Evolutionary conservation across 2,888 invertebrate species (phyloP).

Genomic region (Orchestes rusci): DNA sequence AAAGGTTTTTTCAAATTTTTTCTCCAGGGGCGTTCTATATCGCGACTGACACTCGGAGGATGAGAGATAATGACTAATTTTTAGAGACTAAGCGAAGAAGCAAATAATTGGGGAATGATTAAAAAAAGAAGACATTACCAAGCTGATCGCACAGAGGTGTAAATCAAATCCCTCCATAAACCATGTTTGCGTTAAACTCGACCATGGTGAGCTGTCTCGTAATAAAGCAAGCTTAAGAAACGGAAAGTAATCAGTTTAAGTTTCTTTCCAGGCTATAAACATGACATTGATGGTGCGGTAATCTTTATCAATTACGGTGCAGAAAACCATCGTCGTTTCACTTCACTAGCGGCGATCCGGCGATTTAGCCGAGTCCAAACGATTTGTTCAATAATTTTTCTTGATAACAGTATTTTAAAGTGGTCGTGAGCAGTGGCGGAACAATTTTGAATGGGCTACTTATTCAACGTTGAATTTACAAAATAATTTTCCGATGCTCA

Average conservation of each 20-base stretch:
- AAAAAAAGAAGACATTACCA: no score
- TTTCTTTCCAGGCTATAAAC: slow-evolving; percentile 19
- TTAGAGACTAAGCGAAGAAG: no score
- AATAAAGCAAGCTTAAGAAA: slow-evolving; percentile 19
- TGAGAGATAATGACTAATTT: no score
- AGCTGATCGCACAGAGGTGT: neutral
- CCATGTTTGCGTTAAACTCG: slow-evolving; percentile 10
- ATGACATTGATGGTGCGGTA: slow-evolving; percentile 21
- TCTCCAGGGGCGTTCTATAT: no score
- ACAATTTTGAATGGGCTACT: no score
- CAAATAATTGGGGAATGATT: no score
- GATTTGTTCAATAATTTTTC: slow-evolving; percentile 27
- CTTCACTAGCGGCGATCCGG: slow-evolving; percentile 17
- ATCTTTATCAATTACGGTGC: slow-evolving; percentile 21
- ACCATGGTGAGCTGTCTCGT: slow-evolving; percentile 8
- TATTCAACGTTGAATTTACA: no score
- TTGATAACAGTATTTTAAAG: slow-evolving; percentile 28
- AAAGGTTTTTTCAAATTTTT: no score
- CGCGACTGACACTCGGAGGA: no score
- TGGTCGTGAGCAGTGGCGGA: slow-evolving; percentile 24
- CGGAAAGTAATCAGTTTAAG: slow-evolving; percentile 20
- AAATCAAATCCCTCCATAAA: slow-evolving; percentile 5
- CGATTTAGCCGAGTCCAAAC: slow-evolving; percentile 17
- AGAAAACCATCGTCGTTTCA: slow-evolving; percentile 17
- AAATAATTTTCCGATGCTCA: no score